phyloP scores from a whole-genome alignment of 2,797 vertebrate genomes.

The Diceros bicornis region DNA sequence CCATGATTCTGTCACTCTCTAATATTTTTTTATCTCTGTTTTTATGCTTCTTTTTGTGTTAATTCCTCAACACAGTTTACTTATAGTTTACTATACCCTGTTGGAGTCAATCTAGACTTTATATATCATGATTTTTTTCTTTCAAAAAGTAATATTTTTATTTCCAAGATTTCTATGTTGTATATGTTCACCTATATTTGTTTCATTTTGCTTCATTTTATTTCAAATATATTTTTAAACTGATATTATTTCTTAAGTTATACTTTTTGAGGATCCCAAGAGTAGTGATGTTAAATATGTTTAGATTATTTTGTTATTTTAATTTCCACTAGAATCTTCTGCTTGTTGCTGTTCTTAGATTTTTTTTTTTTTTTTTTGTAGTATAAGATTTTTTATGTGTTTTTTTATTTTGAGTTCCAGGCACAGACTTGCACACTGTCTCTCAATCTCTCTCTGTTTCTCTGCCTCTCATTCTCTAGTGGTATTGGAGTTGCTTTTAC shows the following conservation, averaged over 20 bases:
- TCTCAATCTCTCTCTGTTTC: too few species aligned
- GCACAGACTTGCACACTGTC: too few species aligned
- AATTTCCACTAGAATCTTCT: background rate
- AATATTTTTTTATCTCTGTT: background rate
- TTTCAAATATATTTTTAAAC: background rate
- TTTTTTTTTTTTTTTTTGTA: background rate
- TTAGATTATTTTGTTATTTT: background rate
- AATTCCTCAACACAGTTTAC: background rate
- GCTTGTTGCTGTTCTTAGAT: background rate
- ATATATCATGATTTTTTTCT: background rate
- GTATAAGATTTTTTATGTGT: background rate
- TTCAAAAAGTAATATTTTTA: background rate
- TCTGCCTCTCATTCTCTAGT: background rate
- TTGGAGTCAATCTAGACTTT: background rate
- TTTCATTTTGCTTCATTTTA: constrained; percentile 14
- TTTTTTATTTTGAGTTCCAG: background rate
- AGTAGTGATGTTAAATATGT: background rate
- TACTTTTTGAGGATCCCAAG: background rate
- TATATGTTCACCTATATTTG: background rate
- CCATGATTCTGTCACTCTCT: background rate
- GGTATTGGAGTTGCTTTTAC: background rate
- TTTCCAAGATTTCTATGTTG: background rate
- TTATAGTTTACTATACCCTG: background rate
- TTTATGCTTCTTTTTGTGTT: background rate
- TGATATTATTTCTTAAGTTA: background rate